Percentiles rank a stretch among this genome's conserved stretches.
phyloP scores from a whole-genome alignment of 2,113 vertebrate species.

The Rutilus rutilus region DNA sequence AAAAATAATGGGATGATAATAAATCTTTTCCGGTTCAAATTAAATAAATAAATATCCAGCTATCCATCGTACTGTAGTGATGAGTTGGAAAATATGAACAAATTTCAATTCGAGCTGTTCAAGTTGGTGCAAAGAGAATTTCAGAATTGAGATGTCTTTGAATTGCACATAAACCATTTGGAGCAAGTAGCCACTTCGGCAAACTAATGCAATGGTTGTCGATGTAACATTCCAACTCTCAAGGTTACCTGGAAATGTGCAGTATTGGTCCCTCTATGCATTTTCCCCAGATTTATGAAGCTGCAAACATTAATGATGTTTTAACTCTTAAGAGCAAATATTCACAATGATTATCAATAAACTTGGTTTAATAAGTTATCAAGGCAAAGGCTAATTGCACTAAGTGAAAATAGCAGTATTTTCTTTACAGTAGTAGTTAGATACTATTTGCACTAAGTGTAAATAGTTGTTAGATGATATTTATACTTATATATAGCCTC shows the following conservation, averaged over 20 bases:
- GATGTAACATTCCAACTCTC: background rate
- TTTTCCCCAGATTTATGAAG: background rate
- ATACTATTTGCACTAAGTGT: too few species aligned
- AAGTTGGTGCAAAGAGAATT: background rate
- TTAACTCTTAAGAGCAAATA: background rate
- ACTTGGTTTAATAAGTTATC: background rate
- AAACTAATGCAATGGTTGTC: background rate
- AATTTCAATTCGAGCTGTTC: background rate
- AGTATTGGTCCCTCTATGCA: background rate
- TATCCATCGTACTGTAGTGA: background rate
- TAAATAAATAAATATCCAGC: background rate
- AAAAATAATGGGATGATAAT: background rate
- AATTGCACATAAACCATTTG: background rate
- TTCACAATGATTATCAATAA: background rate
- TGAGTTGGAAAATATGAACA: background rate
- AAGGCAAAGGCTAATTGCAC: too few species aligned
- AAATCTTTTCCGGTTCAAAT: background rate
- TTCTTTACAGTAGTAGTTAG: too few species aligned
- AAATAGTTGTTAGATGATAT: too few species aligned
- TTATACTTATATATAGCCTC: too few species aligned
- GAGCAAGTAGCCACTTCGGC: background rate
- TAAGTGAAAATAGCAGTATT: too few species aligned
- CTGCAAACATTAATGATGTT: background rate
- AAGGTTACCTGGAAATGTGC: background rate
- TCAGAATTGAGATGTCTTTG: background rate